Percentiles rank a stretch among this genome's conserved stretches.
phyloP scores from a whole-genome alignment of 2,797 vertebrate species.

The Parotocinclus haroldoi region DNA sequence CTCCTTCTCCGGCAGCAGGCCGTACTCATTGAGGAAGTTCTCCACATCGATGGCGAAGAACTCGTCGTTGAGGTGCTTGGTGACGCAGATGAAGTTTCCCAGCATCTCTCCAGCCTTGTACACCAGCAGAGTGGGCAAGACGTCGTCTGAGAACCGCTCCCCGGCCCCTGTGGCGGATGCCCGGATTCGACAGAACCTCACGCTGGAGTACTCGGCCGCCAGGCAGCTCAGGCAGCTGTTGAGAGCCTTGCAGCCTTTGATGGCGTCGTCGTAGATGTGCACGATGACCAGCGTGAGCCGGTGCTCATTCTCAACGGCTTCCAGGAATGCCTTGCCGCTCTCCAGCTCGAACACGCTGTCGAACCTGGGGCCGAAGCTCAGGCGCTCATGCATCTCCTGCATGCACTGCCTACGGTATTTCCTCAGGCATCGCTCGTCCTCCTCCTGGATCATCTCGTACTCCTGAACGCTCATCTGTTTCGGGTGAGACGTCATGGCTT shows the following conservation, averaged over 20 bases:
- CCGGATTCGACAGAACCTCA: conserved; percentile 95
- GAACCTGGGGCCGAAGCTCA: conserved; percentile 92
- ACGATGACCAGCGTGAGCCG: conserved; percentile 86
- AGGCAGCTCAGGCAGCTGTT: conserved; percentile 86
- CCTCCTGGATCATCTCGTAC: conserved; percentile 88
- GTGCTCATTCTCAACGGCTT: conserved; percentile 89
- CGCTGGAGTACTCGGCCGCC: conserved; percentile 80
- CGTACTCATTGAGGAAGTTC: conserved; percentile 91
- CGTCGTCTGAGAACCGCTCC: conserved; percentile 85
- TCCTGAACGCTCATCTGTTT: conserved; percentile 93
- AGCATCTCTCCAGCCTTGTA: conserved; percentile 94
- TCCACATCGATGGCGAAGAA: conserved; percentile 94
- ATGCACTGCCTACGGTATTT: conserved; percentile 91
- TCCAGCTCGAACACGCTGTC: conserved; percentile 84
- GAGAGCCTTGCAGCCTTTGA: conserved; percentile 86
- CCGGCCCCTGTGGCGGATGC: conserved; percentile 83
- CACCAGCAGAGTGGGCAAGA: conserved; percentile 87
- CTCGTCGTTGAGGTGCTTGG: conserved; percentile 84
- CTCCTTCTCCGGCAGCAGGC: conserved; percentile 89
- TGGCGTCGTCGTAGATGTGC: conserved; percentile 84
- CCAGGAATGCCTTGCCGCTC: conserved; percentile 81
- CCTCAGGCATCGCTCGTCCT: conserved; percentile 87
- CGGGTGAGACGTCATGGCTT: conserved; percentile 7
- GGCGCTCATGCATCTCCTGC: conserved; percentile 93
- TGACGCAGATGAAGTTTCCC: conserved; percentile 88